Evolutionary conservation across 1,140 invertebrate species (phyloP).

Genomic region (Zaprionus davidi): DNA sequence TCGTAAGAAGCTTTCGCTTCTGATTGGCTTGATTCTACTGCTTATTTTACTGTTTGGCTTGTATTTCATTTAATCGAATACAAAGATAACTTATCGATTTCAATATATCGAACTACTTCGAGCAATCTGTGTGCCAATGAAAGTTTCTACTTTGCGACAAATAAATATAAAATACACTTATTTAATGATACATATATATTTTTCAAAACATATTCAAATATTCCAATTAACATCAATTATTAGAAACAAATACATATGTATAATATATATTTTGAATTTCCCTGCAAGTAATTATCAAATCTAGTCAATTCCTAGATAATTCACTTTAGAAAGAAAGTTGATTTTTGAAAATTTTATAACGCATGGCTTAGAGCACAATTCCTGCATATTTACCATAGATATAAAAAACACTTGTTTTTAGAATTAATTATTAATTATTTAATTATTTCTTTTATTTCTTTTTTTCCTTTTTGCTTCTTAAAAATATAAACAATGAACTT

Average conservation of each 20-base stretch:
- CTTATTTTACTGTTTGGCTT: neutral
- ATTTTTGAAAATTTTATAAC: neutral
- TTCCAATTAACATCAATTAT: neutral
- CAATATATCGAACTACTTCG: neutral
- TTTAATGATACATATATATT: neutral
- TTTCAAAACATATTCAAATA: neutral
- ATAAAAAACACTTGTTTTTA: neutral
- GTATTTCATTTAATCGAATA: neutral
- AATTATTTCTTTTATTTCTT: neutral
- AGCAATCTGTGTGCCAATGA: neutral
- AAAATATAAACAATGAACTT: neutral
- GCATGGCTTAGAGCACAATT: conserved; percentile 3
- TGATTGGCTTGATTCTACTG: conserved; percentile 96
- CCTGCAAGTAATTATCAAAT: neutral
- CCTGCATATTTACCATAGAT: neutral
- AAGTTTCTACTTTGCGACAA: neutral
- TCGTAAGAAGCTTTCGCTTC: conserved; percentile 99
- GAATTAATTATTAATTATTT: no score
- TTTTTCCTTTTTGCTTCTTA: neutral
- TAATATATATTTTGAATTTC: neutral
- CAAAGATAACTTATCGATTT: neutral
- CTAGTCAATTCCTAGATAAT: neutral
- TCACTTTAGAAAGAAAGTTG: neutral
- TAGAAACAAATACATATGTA: neutral
- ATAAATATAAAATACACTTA: no score